Percentiles rank a stretch among this genome's conserved stretches.
phyloP scores from a whole-genome alignment of 2,113 vertebrate species.

The Rousettus leschenaultii region DNA sequence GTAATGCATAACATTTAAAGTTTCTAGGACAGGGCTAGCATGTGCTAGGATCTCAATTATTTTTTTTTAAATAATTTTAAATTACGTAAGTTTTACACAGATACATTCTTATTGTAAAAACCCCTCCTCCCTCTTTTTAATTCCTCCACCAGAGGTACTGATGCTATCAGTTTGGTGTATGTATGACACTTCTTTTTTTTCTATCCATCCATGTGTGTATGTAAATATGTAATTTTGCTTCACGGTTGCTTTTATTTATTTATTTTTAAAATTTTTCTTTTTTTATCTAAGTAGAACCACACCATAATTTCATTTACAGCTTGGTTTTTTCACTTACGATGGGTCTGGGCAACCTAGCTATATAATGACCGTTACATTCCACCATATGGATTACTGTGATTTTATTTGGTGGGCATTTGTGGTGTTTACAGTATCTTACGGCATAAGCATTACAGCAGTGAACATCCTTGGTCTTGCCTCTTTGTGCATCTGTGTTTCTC shows the following conservation, averaged over 20 bases:
- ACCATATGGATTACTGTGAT: background rate
- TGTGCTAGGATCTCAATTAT: background rate
- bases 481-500: background rate
- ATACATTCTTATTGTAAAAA: background rate
- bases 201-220: background rate
- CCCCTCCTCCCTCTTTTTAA: background rate
- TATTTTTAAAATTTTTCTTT: background rate
- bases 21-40: background rate
- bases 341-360: background rate
- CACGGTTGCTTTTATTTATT: background rate
- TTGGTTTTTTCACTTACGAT: constrained; percentile 15
- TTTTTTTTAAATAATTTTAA: background rate
- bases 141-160: background rate
- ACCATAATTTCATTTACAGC: constrained; percentile 27
- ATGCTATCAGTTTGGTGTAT: background rate
- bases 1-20: background rate
- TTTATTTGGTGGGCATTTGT: background rate
- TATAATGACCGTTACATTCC: background rate
- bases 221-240: constrained; percentile 16
- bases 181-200: background rate
- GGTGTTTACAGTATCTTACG: background rate
- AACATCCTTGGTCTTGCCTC: background rate
- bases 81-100: background rate
- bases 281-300: background rate
- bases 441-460: background rate